Evolutionary conservation across 2,113 vertebrate genomes (phyloP).

Genomic region (human): GRCh38 chr1:6718501-6719000

Average conservation of each 20-base stretch:
- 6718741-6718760: neutral
- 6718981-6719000: too few species aligned
- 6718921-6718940: too few species aligned
- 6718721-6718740: neutral
- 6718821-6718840: too few species aligned
- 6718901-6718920: too few species aligned
- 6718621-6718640: fast-evolving
- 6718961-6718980: too few species aligned
- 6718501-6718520: fast-evolving
- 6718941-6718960: too few species aligned
- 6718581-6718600: neutral
- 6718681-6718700: neutral
- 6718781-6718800: too few species aligned
- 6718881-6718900: too few species aligned
- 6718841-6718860: too few species aligned
- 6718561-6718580: neutral
- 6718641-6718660: neutral
- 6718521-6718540: neutral
- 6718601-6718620: fast-evolving
- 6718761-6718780: neutral
- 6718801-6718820: too few species aligned
- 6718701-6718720: neutral
- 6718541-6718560: neutral
- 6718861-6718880: too few species aligned
- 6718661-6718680: neutral